These are phyloP conservation scores for Notodonta ziczac DNA, from an alignment of 2,888 invertebrate species.

Conservation along the genomic window DNA sequence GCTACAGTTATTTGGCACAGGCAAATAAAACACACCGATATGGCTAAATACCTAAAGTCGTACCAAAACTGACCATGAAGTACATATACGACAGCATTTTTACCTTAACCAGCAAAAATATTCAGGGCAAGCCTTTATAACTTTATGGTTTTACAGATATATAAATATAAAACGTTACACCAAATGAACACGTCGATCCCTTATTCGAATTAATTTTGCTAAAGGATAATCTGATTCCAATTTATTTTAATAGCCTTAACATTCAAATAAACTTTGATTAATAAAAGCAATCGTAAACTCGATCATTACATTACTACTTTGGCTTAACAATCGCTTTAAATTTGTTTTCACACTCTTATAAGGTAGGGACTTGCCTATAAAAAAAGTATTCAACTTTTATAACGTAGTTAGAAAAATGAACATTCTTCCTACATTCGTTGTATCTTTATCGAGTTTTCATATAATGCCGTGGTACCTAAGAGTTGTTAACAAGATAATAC, in stretches of 20 bases:
- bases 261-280: not conserved
- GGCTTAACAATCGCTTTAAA: not conserved
- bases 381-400: slow-evolving; percentile 1
- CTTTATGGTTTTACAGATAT: not conserved
- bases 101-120: slow-evolving; percentile 1
- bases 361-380: not conserved
- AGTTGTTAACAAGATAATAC: not conserved
- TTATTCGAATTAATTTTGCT: not conserved
- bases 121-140: not conserved
- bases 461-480: too few relatives aligned
- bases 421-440: too few relatives aligned
- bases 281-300: not conserved
- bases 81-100: not conserved
- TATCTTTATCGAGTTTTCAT: not conserved
- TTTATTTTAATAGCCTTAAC: not conserved
- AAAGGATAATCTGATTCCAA: not conserved
- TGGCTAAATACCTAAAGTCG: not conserved
- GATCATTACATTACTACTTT: not conserved
- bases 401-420: too few relatives aligned
- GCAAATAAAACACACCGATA: not conserved
- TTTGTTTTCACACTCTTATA: not conserved
- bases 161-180: not conserved
- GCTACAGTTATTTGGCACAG: not conserved
- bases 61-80: not conserved
- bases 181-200: not conserved